Evolutionary conservation across 64 coral and sea anemone genomes (phyloP).

Genomic region (Pocillopora verrucosa): DNA sequence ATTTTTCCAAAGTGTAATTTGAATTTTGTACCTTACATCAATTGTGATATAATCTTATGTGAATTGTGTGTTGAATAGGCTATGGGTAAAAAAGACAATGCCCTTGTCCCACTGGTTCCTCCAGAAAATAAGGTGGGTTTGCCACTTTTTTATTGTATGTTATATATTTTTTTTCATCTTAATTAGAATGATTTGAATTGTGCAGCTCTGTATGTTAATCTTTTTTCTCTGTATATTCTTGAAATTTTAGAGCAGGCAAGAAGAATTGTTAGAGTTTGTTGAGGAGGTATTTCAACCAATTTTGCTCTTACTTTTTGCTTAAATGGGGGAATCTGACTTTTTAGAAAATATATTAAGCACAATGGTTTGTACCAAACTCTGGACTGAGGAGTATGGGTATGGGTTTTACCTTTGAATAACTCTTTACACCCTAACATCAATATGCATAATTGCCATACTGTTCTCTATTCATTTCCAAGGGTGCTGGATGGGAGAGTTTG

Average conservation of each 20-base stretch:
- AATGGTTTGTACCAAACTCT: no score
- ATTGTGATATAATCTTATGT: background rate
- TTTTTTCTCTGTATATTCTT: background rate
- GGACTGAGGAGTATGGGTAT: background rate
- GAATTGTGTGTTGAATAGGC: background rate
- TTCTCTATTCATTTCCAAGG: no score
- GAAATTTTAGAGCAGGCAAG: slow-evolving; percentile 37
- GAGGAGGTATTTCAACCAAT: slow-evolving; percentile 50
- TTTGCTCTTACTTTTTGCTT: background rate
- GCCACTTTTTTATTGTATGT: no score
- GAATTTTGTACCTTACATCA: no score
- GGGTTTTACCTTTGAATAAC: background rate
- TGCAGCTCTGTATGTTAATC: background rate
- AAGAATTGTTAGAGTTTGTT: slow-evolving; percentile 66
- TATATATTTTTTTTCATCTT: no score
- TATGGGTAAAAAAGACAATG: slow-evolving; percentile 4
- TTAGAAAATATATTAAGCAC: no score
- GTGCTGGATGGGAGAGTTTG: no score
- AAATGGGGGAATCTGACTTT: no score
- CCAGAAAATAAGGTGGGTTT: slow-evolving; percentile 32
- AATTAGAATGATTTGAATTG: no score
- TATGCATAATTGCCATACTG: no score
- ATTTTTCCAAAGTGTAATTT: background rate
- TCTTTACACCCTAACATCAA: no score
- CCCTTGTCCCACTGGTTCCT: slow-evolving; percentile 4